phyloP scores from a whole-genome alignment of 2,888 invertebrate genomes.

The Brachyopa scutellaris region DNA sequence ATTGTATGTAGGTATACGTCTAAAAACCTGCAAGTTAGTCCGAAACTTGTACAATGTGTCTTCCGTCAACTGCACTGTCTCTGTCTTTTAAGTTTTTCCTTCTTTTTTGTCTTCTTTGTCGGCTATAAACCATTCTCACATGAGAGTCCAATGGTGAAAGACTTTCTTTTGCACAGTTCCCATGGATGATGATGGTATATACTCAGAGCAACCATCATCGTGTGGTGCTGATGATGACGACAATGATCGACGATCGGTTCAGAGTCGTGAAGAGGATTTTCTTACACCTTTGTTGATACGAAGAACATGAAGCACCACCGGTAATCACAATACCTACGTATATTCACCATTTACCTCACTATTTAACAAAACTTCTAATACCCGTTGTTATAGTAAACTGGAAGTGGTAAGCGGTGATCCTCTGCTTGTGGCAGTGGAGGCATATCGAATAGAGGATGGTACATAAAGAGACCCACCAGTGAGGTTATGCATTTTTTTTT shows the following conservation, averaged over 20 bases:
- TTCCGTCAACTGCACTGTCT: constrained; percentile 25
- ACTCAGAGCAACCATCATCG: constrained; percentile 14
- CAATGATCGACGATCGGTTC: constrained; percentile 57
- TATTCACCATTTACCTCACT: constrained; percentile 30
- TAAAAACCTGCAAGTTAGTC: constrained; percentile 56
- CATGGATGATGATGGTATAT: constrained; percentile 58
- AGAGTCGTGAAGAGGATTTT: constrained; percentile 55
- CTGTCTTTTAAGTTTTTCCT: too few species aligned
- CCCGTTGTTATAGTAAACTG: constrained; percentile 11
- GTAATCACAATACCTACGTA: constrained; percentile 46
- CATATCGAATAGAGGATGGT: constrained; percentile 21
- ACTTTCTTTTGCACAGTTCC: constrained; percentile 72
- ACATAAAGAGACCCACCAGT: constrained; percentile 31
- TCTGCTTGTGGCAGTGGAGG: background rate
- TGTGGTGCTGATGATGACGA: constrained; percentile 42
- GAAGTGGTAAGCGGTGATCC: constrained; percentile 10
- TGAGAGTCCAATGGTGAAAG: constrained; percentile 62
- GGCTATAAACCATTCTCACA: constrained; percentile 56
- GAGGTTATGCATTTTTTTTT: constrained; percentile 30
- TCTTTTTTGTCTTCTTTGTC: constrained; percentile 56
- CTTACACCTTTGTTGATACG: constrained; percentile 47
- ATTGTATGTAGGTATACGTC: constrained; percentile 9
- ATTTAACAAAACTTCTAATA: constrained; percentile 59
- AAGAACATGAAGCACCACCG: constrained; percentile 23
- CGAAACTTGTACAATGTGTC: constrained; percentile 44